Evolutionary conservation across 2,888 invertebrate genomes (phyloP), one percentile per base, ranked within the genome.

Genomic region (Andricus curvator): DNA sequence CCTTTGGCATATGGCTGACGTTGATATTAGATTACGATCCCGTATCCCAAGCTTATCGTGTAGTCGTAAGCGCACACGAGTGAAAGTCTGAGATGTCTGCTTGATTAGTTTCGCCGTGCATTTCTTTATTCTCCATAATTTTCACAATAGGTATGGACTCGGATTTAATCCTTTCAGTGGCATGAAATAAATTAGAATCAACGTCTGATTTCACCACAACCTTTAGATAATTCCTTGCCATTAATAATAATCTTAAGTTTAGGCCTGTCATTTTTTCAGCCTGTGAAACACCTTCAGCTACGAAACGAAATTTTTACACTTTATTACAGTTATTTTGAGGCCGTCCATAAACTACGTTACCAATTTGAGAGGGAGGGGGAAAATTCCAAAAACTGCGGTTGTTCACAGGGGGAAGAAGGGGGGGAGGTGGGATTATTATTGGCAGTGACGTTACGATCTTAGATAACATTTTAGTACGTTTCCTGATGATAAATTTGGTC

Each of bases 1-100:
- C 37, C 66, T 66, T 66, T 66, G 66, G 37, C 20, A 66, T 66
- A 66, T 41, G 60, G 80, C 81, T 85, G 83, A 86, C 84, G 77
- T 84, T 86, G 84, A 86, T 85, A 86, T 86, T 85, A 85, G 84
- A 86, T 87, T 86, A 82, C 83, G 84, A 83, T 84, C 80, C 77
- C 82, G 78, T 84, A 80, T 84, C 84, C 81, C 83, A 82, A 80
- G 51, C 76, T 74, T 80, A 68, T 65, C 62, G 48, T 22, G 13
- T 56, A 79, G 41, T 78, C 77, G 60, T 80, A 48, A 44, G 70
- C 78, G 78, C 77, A 76, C 77, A 67, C 77, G 68, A 77, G 76
- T 66, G 60, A 82, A 83, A 85, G 77, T 83, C 80, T 65, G 41
- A 77, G 67, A 82, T 65, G 79, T 81, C 81, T 70, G 68, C 80